Conservation (phyloP, 2,888 invertebrate species). For the Sycophila texana region DNA sequence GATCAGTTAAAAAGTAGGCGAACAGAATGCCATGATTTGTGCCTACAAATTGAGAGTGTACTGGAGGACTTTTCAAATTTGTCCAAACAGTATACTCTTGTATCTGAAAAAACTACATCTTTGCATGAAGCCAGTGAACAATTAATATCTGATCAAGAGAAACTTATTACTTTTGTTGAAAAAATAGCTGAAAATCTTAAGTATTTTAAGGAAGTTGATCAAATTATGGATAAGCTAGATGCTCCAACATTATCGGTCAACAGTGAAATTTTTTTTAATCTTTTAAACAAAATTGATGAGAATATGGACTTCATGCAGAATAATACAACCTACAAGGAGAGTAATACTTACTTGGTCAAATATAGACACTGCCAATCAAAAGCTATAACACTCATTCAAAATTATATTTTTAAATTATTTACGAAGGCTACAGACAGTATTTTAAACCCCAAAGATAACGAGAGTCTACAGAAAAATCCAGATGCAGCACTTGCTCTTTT, state of each 20-base stretch:
- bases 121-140: constrained; percentile 95
- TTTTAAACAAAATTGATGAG: constrained; percentile 89
- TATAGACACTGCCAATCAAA: constrained; percentile 90
- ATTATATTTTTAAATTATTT: constrained; percentile 86
- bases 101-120: constrained; percentile 93
- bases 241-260: constrained; percentile 89
- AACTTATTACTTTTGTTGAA: constrained; percentile 87
- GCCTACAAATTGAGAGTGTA: constrained; percentile 81
- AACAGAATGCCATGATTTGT: constrained; percentile 83
- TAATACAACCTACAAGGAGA: constrained; percentile 91
- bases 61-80: constrained; percentile 84
- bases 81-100: constrained; percentile 87
- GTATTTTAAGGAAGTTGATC: constrained; percentile 91
- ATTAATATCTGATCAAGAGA: constrained; percentile 90
- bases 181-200: constrained; percentile 87
- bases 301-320: constrained; percentile 89
- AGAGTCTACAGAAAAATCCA: constrained; percentile 69
- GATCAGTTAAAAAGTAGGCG: constrained; percentile 83
- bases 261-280: constrained; percentile 88
- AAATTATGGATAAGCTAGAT: constrained; percentile 86
- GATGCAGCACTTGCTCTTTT: constrained; percentile 89
- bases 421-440: constrained; percentile 84
- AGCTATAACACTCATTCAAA: constrained; percentile 87
- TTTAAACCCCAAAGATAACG: constrained; percentile 65
- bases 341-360: constrained; percentile 87